These are phyloP conservation scores for Naso thynnoides DNA, from an alignment of 2,797 vertebrate genomes.

Conservation along the genomic window DNA sequence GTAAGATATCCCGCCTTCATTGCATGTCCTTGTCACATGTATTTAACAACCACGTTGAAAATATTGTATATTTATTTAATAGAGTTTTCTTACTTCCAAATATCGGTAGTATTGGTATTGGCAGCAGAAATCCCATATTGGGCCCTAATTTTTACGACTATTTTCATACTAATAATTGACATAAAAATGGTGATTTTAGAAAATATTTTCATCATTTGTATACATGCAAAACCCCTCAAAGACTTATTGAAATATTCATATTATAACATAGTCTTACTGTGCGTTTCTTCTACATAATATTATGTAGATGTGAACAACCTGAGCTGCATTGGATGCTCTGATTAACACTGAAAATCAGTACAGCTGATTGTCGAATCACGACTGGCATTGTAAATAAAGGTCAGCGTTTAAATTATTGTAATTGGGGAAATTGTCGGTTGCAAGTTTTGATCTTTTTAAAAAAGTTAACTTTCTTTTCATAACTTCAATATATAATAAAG, in stretches of 20 bases:
- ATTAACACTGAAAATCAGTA: constrained; percentile 31
- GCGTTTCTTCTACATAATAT: background rate
- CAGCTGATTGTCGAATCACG: constrained; percentile 34
- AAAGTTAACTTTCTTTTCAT: background rate
- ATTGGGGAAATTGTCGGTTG: constrained; percentile 2
- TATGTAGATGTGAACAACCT: background rate
- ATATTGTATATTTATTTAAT: too few species aligned
- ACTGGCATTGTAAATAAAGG: constrained; percentile 38
- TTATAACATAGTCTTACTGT: background rate
- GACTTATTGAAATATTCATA: background rate
- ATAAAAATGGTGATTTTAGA: too few species aligned
- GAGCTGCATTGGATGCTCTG: constrained; percentile 8
- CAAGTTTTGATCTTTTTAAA: background rate
- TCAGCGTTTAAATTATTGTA: constrained; percentile 28
- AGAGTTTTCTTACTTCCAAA: too few species aligned
- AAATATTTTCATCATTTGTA: too few species aligned
- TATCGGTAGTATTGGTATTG: too few species aligned
- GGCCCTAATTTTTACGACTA: too few species aligned
- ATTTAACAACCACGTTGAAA: too few species aligned
- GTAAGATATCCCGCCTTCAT: too few species aligned
- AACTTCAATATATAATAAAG: background rate
- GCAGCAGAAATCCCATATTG: too few species aligned
- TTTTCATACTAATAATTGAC: too few species aligned
- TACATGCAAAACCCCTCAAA: too few species aligned
- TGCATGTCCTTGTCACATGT: too few species aligned